These are phyloP conservation scores for Remorina albescens DNA, from an alignment of 2,797 vertebrate species.

Conservation along the genomic window DNA sequence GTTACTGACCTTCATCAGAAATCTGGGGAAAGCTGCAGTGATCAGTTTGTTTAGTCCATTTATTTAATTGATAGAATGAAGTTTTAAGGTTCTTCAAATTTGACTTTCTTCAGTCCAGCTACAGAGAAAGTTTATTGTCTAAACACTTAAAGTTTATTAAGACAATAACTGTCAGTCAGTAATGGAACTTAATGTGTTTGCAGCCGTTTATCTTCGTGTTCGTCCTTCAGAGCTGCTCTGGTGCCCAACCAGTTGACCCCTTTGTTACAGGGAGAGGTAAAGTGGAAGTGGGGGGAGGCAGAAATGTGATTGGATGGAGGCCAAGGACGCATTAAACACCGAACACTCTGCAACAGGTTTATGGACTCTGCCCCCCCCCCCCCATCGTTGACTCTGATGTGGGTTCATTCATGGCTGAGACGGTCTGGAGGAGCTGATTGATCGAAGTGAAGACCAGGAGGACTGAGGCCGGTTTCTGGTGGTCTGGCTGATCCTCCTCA, in stretches of 20 bases:
- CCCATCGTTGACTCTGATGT: too few relatives aligned
- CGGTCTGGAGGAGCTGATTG: too few relatives aligned
- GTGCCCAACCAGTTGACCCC: conserved; percentile 46
- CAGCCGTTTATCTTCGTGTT: background rate
- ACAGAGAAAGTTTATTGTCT: too few relatives aligned
- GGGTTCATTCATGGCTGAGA: too few relatives aligned
- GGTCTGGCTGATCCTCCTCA: background rate
- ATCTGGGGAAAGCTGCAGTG: background rate
- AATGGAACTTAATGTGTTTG: background rate
- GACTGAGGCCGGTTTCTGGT: too few relatives aligned
- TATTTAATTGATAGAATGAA: too few relatives aligned
- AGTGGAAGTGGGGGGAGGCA: conserved; percentile 30
- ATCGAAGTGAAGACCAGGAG: too few relatives aligned
- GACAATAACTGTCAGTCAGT: background rate
- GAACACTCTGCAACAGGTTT: conserved; percentile 44
- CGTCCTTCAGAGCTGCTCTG: conserved; percentile 60
- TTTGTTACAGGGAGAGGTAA: conserved; percentile 3
- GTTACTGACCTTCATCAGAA: background rate
- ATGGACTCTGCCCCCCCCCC: background rate
- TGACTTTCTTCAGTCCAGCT: too few relatives aligned
- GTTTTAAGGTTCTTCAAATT: too few relatives aligned
- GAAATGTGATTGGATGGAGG: conserved; percentile 61
- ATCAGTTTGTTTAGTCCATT: too few relatives aligned
- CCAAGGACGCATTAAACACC: conserved; percentile 70
- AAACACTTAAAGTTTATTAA: background rate